Evolutionary conservation across 1,140 invertebrate genomes (phyloP), one percentile per base, ranked within the genome.

Genomic region (Zaprionus camerounensis): DNA sequence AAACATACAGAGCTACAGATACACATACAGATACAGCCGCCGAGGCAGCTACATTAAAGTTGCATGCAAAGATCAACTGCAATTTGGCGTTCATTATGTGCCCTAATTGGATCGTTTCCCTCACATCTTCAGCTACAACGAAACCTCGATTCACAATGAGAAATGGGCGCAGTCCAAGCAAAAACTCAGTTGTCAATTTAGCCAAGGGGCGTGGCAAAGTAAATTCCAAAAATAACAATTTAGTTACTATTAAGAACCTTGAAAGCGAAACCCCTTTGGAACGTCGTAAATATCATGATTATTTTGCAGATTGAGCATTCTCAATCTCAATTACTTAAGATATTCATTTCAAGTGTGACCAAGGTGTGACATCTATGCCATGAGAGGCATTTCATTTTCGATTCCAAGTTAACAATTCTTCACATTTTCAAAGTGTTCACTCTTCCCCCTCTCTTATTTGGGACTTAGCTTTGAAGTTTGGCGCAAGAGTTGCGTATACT

Each of bases 41-140:
- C 17, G 36, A 17, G 38, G 51, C 56, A 34, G n/a, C 44, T 36
- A 31, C 56, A 49, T 57, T 53, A 51, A 59, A 51, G 63, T 57
- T 58, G n/a, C 55, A 49, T 71, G 70, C 65, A 73, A 73, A 70
- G 66, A 58, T 57, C 56, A 31, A 28, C 69, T 71, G 69, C 62
- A 71, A 71, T 64, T 71, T 26, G 62, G 15, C 22, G 20, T 65
- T 55, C 49, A 65, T 65, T 65, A 65, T 65, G 22, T 9, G 22
- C 53, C 62, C 24, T 63, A 71, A 72, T 72, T 72, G 71, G 71
- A 49, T 20, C 58, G n/a, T 20, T 46, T n/a, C 38, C 15, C 31
- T 34, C 31, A 11, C 31, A 34, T 34, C 2, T 34, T 34, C 31
- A n/a, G 38, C 0, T n/a, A n/a, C 7, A n/a, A n/a, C 13, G 38